A percentile compares a stretch with the other conserved stretches of the same genome.
phyloP scores from a whole-genome alignment of 2,888 invertebrate genomes.

The Pseudococcus longispinus region DNA sequence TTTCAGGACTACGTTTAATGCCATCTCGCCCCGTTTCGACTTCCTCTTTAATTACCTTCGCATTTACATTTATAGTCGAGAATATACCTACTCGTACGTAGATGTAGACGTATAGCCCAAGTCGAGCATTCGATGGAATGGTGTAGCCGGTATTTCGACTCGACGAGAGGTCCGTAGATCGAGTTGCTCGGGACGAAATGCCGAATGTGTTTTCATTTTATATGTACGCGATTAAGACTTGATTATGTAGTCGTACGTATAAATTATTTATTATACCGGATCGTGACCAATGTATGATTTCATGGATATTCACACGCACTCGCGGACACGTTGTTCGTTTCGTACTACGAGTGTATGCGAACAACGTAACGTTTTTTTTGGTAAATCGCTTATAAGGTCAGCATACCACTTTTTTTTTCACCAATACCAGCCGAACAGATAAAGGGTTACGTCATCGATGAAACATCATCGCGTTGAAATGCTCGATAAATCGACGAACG shows the following conservation, averaged over 20 bases:
- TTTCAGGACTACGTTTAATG: background rate
- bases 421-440: background rate
- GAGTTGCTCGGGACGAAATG: background rate
- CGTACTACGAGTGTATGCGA: background rate
- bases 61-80: background rate
- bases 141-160: background rate
- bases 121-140: background rate
- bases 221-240: background rate
- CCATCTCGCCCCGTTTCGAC: background rate
- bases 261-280: constrained; percentile 1
- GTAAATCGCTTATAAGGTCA: constrained; percentile 9
- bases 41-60: constrained; percentile 8
- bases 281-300: constrained; percentile 6
- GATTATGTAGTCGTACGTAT: background rate
- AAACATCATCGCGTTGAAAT: background rate
- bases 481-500: background rate
- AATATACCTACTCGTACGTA: background rate
- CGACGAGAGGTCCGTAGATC: background rate
- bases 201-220: background rate
- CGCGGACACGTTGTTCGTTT: background rate
- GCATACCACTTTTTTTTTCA: background rate
- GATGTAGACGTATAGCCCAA: no score
- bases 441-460: constrained; percentile 18
- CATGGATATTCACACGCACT: constrained; percentile 6
- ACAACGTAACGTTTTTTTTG: background rate